Evolutionary conservation across 2,113 vertebrate species (phyloP), one percentile per base, ranked within the genome.

Genomic region (Chloropsis cyanopogon): DNA sequence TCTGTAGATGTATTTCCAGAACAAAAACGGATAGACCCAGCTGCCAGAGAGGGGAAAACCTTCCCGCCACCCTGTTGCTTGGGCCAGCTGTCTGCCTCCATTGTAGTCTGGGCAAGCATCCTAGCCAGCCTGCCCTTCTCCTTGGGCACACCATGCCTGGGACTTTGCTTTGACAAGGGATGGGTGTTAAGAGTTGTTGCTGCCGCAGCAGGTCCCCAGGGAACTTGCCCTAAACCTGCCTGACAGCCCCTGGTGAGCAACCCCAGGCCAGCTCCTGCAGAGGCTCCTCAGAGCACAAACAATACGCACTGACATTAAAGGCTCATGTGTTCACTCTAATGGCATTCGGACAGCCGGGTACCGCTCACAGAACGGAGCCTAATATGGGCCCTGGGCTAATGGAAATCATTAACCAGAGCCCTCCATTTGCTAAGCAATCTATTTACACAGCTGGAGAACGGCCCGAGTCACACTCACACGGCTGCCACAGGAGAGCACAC

Each of bases 381-480:
- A 91, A 71, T 91, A 92, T 84, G 85, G 93, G 83, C 69, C 80
- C 86, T 66, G 70, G 2, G 2, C 78, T 95, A 73, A 81, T 68
- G 64, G 83, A 54, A 94, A 94, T 94, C 88, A 96, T 94, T 94
- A 95, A 96, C 88, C 57, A 80, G 60, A 82, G 59, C 56, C 85
- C 64, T 94, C 52, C 21, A 8, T 56, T 80, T 66, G 85, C 92
- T 95, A 86, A 90, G 93, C 91, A 90, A 75, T 35, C 28, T 96
- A 90, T 97, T 96, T 96, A 93, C 90, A 73, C 95, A 96, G 93
- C 95, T 95, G 92, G 90, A 88, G 69, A 88, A 60, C 1, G 1
- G 92, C 71, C 90, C 4, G 1, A 94, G 72, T 49, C 20, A 81
- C 31, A 41, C 52, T 42, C 44, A 35, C 82, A 39, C 0, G 0